phyloP scores from a whole-genome alignment of 2,113 vertebrate genomes.

The Fukomys damarensis region DNA sequence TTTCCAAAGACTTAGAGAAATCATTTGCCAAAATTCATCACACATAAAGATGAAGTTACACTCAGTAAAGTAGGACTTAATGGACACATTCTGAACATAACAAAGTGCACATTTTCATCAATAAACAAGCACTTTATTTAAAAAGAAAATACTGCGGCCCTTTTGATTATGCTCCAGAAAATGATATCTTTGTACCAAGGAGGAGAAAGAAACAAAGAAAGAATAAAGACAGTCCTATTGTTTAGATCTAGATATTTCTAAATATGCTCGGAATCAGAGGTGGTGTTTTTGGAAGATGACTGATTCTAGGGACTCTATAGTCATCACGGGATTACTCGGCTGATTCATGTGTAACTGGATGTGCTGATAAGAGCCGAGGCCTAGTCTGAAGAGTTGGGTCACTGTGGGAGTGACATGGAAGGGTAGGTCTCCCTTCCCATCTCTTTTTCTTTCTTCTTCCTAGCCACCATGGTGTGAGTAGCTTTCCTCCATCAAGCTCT shows the following conservation, averaged over 20 bases:
- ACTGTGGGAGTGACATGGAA: neutral
- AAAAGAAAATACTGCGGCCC: neutral
- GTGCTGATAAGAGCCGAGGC: neutral
- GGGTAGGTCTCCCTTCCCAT: neutral
- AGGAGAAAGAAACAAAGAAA: neutral
- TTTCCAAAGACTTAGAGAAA: conserved; percentile 1
- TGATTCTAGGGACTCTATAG: neutral
- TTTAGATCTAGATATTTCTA: neutral
- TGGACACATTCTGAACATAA: conserved; percentile 14
- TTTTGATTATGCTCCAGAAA: neutral
- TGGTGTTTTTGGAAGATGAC: neutral
- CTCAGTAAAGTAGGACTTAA: conserved; percentile 33
- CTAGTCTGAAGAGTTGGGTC: neutral
- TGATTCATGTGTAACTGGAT: neutral
- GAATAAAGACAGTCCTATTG: neutral
- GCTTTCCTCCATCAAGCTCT: neutral
- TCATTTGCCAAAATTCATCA: conserved; percentile 10
- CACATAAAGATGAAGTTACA: neutral
- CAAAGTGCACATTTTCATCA: conserved; percentile 33
- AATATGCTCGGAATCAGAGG: neutral
- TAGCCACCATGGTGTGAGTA: neutral
- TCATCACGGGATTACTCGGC: neutral
- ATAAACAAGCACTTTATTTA: conserved; percentile 47
- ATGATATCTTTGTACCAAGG: neutral
- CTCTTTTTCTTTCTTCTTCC: neutral